These are phyloP conservation scores for Acanthis flammea DNA, from an alignment of 2,797 vertebrate genomes.

Conservation along the genomic window DNA sequence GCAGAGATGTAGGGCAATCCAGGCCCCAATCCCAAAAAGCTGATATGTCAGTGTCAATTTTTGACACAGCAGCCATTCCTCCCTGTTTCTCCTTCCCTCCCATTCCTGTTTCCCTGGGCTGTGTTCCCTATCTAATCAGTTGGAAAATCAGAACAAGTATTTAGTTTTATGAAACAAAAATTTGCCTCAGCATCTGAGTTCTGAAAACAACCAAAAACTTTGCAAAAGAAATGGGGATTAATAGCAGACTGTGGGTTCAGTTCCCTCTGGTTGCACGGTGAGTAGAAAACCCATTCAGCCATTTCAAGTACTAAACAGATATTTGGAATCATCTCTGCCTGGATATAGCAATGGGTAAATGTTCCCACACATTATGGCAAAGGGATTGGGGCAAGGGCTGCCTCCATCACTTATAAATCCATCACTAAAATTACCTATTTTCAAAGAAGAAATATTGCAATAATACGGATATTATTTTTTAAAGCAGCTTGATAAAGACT, in stretches of 20 bases:
- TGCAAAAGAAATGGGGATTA: not conserved
- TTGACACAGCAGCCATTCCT: not conserved
- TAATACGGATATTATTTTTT: not conserved
- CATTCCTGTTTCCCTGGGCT: fast-evolving
- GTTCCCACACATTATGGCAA: not conserved
- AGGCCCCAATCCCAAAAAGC: not conserved
- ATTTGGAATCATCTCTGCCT: not conserved
- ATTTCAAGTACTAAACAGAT: not conserved
- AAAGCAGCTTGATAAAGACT: not conserved
- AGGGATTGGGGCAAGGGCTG: fast-evolving
- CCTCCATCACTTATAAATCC: not conserved
- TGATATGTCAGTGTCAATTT: not conserved
- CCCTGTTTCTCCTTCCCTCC: not conserved
- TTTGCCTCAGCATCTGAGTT: not conserved
- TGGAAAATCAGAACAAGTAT: not conserved
- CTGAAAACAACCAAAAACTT: not conserved
- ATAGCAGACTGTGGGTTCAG: not conserved
- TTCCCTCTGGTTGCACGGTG: not conserved
- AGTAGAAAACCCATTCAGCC: not conserved
- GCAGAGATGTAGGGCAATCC: not conserved
- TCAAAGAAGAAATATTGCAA: not conserved
- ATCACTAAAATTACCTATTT: not conserved
- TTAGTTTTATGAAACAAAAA: not conserved
- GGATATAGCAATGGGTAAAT: not conserved
- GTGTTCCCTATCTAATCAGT: not conserved